Conservation (phyloP, 23 tunicate genomes). For the Ascidia mentula region DNA sequence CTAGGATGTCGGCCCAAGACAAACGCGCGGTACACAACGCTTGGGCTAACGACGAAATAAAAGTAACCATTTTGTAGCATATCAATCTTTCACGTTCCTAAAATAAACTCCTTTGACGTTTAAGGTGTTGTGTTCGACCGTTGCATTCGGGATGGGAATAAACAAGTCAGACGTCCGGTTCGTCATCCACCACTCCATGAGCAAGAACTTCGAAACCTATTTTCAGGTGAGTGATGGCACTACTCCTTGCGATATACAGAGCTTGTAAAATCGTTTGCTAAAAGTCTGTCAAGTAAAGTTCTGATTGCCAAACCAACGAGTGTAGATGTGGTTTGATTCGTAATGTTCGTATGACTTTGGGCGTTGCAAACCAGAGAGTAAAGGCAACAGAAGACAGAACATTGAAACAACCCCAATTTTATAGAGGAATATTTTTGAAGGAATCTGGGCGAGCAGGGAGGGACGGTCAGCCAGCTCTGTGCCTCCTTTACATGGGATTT, state of each 20-base stretch:
- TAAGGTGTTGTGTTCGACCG: slow-evolving; percentile 74
- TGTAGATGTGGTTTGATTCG: too few species aligned
- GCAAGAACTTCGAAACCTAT: slow-evolving; percentile 80
- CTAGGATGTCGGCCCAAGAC: slow-evolving; percentile 16
- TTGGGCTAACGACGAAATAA: slow-evolving; percentile 50
- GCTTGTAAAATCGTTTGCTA: too few species aligned
- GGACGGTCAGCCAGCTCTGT: slow-evolving; percentile 74
- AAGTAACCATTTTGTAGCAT: slow-evolving; percentile 43
- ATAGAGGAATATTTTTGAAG: slow-evolving; percentile 16
- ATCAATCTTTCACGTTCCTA: background rate
- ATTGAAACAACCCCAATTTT: too few species aligned
- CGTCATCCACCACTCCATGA: slow-evolving; percentile 73
- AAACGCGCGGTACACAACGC: slow-evolving; percentile 24
- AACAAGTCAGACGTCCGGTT: slow-evolving; percentile 76
- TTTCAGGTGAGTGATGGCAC: slow-evolving; percentile 50
- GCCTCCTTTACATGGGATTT: slow-evolving; percentile 67
- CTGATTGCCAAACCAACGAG: too few species aligned
- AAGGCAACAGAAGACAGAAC: too few species aligned
- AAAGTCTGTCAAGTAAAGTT: too few species aligned
- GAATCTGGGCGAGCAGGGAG: slow-evolving; percentile 86
- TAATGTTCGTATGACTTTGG: too few species aligned
- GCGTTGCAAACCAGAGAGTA: too few species aligned
- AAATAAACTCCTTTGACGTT: background rate
- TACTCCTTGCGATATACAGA: background rate
- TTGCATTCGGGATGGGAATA: slow-evolving; percentile 92